Evolutionary conservation across 2,888 invertebrate genomes (phyloP).

Genomic region (Zeuzera pyrina): DNA sequence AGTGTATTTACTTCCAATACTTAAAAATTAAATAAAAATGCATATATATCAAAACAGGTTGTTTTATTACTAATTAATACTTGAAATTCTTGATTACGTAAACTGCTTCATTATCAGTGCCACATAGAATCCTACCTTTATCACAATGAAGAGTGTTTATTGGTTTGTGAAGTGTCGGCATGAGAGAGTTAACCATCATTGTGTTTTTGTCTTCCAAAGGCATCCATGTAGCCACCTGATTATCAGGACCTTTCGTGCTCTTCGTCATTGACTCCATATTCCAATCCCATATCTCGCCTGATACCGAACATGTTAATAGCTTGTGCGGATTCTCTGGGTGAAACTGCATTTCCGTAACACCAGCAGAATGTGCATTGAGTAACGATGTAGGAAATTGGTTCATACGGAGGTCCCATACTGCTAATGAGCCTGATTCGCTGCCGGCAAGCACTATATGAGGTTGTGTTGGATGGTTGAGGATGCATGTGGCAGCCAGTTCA

Average conservation of each 20-base stretch:
- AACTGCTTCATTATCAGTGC: constrained; percentile 91
- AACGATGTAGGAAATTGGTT: constrained; percentile 87
- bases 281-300: constrained; percentile 94
- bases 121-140: constrained; percentile 82
- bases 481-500: constrained; percentile 80
- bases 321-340: constrained; percentile 90
- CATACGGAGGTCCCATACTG: constrained; percentile 92
- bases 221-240: constrained; percentile 75
- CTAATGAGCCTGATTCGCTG: constrained; percentile 88
- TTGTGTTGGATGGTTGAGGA: constrained; percentile 90
- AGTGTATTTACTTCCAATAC: constrained; percentile 50
- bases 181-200: constrained; percentile 81
- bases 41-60: constrained; percentile 29
- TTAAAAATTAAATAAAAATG: constrained; percentile 20
- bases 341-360: constrained; percentile 89
- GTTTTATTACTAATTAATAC: constrained; percentile 27
- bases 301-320: constrained; percentile 84
- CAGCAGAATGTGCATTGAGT: constrained; percentile 82
- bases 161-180: constrained; percentile 82
- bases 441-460: constrained; percentile 88
- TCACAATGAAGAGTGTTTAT: constrained; percentile 88
- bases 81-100: constrained; percentile 82
- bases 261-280: constrained; percentile 74
- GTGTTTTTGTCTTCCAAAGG: constrained; percentile 78
- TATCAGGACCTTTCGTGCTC: constrained; percentile 42